Evolutionary conservation across 2,113 vertebrate genomes (phyloP).

Genomic region (Myotis yumanensis): DNA sequence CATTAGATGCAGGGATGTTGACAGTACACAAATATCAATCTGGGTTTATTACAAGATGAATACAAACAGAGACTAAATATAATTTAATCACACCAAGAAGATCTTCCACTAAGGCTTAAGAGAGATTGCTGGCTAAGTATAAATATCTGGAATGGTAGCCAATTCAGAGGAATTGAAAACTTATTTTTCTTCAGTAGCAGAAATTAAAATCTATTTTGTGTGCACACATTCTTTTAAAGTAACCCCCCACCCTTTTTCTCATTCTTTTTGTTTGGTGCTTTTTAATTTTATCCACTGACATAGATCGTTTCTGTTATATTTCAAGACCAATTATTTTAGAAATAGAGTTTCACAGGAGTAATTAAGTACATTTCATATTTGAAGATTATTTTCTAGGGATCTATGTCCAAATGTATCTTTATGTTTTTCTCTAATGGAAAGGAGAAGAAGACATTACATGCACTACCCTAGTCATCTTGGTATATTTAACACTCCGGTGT

Average conservation of each 20-base stretch:
- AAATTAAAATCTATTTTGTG: conserved; percentile 55
- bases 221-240: background rate
- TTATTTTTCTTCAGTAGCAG: background rate
- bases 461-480: background rate
- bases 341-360: background rate
- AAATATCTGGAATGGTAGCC: conserved; percentile 54
- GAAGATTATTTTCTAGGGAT: conserved; percentile 9
- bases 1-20: conserved; percentile 60
- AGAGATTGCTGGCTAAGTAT: conserved; percentile 49
- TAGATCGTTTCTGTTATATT: background rate
- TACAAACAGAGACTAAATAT: conserved; percentile 45
- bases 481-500: conserved; percentile 17
- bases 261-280: conserved; percentile 12
- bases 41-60: conserved; percentile 30
- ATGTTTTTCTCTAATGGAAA: background rate
- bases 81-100: conserved; percentile 59
- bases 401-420: background rate
- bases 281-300: conserved; percentile 32
- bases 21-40: conserved; percentile 49
- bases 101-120: conserved; percentile 29
- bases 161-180: conserved; percentile 54
- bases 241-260: background rate
- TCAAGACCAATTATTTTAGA: conserved; percentile 35
- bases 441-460: background rate
- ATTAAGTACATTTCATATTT: conserved; percentile 25